A percentile compares a stretch with the other conserved stretches of the same genome.
phyloP scores from a whole-genome alignment of 2,113 vertebrate genomes.

The Forbesichthys papilliferus region DNA sequence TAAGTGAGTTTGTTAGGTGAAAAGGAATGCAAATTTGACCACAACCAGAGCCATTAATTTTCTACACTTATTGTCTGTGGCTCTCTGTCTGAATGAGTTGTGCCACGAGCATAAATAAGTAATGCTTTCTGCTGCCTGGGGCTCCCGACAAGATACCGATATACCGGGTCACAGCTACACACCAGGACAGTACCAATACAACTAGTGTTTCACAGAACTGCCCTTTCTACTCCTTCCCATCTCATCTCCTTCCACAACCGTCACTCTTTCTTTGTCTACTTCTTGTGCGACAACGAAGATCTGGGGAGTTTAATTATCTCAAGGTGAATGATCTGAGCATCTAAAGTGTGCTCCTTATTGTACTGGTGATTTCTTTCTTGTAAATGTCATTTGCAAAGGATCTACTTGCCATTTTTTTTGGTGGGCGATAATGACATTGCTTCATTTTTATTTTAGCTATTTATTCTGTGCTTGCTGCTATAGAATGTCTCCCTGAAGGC shows the following conservation, averaged over 20 bases:
- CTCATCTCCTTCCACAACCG: conserved; percentile 32
- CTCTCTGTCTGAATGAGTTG: conserved; percentile 32
- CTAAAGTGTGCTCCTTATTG: conserved; percentile 64
- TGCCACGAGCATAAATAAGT: conserved; percentile 7
- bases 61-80: conserved; percentile 24
- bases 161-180: neutral
- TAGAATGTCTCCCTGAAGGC: conserved; percentile 77
- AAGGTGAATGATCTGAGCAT: conserved; percentile 55
- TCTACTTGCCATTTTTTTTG: conserved; percentile 72
- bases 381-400: conserved; percentile 76
- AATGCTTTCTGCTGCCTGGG: conserved; percentile 16
- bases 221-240: conserved; percentile 31
- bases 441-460: conserved; percentile 78
- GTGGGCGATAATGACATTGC: conserved; percentile 74
- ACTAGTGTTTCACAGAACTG: conserved; percentile 25
- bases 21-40: conserved; percentile 33
- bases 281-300: conserved; percentile 40
- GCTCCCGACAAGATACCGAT: conserved; percentile 26
- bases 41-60: conserved; percentile 41
- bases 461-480: conserved; percentile 76
- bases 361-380: conserved; percentile 52
- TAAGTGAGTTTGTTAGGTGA: conserved; percentile 7
- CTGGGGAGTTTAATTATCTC: conserved; percentile 64
- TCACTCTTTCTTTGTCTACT: conserved; percentile 55
- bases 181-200: conserved; percentile 50